Evolutionary conservation across 1,140 invertebrate genomes (phyloP), one percentile per base, ranked within the genome.

Genomic region (Lordiphosa clarofinis): DNA sequence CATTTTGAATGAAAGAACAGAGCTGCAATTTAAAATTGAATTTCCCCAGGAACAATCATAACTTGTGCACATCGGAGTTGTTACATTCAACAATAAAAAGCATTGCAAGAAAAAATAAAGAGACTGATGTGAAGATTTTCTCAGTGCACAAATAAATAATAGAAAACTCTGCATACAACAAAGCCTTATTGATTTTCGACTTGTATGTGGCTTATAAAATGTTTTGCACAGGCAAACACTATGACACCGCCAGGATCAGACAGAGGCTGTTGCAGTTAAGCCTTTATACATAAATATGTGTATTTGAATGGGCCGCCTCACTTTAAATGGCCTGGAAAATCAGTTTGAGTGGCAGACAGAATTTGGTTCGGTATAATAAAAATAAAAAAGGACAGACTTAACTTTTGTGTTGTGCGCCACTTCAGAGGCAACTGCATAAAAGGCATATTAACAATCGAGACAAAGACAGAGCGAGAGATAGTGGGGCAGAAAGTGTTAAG

Each of bases 121-220:
- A n/a, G n/a, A n/a, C n/a, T n/a, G n/a, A n/a, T n/a, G n/a, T n/a
- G n/a, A n/a, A n/a, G n/a, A n/a, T n/a, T n/a, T n/a, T n/a, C n/a
- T n/a, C n/a, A n/a, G n/a, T n/a, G n/a, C n/a, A n/a, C 15, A 15
- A 15, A 15, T 15, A 15, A 28, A 31, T 28, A 31, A 44, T n/a
- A 7, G 5, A 44, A 28, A 24, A 21, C 19, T 19, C 19, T 19
- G 19, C 19, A 19, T 19, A 19, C 19, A 19, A 68, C 46, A 69
- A 70, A 70, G 58, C 66, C 49, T 42, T 70, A 70, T 70, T 70
- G 67, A 70, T 70, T 70, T 70, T 70, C 42, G 65, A 62, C 57
- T 69, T 69, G 44, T 62, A 62, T 70, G 67, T 37, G 56, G 57
- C 52, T 67, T 68, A 69, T 56, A 56, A 67, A 44, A 62, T 47